Base-by-base conservation (phyloP, 1,140 invertebrate genomes). In the Elymnias hypermnestra region DNA sequence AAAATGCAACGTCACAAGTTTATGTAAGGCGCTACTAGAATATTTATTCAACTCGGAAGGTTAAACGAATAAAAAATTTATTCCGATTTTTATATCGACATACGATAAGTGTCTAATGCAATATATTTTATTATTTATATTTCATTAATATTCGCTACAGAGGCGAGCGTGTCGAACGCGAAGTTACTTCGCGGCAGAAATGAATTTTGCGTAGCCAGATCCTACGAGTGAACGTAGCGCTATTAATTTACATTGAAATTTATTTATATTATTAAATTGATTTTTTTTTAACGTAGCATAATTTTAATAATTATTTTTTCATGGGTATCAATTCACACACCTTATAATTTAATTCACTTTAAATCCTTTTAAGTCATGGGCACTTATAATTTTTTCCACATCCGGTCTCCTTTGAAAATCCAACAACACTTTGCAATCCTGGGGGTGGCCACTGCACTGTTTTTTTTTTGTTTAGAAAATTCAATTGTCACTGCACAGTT, bases 391-490 rank as follows among this genome's bases (percentile, higher is more conserved):
- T 73, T 41, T 15, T 33, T 51, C 39, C 57, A 67, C 61, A 64
- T 43, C 49, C 57, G 49, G 62, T 67, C 49, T 57, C 57, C 46
- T 58, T 53, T 45, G 66, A 57, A 74, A 74, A 76, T 76, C 72
- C 72, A 73, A 67, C 60, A 43, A 19, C 63, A 77, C 68, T 49
- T 71, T 57, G 68, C 68, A 84, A 84, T 84, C 73, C 75, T 73
- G 72, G 63, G 54, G 58, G 43, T 66, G 50, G 55, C 68, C 75
- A 85, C 78, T 85, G 65, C 82, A 85, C 78, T 74, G 57, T 72
- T 75, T 65, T 52, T 62, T 39, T 53, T 38, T 58, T 40, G n/a
- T n/a, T n/a, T n/a, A n/a, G n/a, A 79, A 81, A 70, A 75, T 63
- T 57, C 52, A 60, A 72, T 61, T 63, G 69, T 76, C 77, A 76